Evolutionary conservation across 2,113 vertebrate species (phyloP).

Genomic region (Gnathonemus longibarbis): DNA sequence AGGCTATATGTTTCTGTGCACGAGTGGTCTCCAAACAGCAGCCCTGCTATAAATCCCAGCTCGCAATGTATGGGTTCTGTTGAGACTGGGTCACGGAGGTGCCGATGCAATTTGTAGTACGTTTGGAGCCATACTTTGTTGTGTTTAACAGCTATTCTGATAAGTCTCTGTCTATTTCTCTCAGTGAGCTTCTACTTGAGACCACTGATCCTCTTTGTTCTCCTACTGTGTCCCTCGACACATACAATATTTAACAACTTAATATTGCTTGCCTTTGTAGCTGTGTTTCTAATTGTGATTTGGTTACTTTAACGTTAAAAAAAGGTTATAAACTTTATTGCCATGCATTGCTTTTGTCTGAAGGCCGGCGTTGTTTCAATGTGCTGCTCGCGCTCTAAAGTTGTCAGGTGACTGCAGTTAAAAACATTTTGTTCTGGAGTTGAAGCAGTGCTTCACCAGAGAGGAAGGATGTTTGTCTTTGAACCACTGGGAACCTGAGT

Average conservation of each 20-base stretch:
- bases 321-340: neutral
- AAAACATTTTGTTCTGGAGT: slow-evolving; percentile 40
- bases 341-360: neutral
- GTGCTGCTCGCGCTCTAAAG: neutral
- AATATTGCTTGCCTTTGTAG: neutral
- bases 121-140: neutral
- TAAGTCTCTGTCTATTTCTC: neutral
- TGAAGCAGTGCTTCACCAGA: slow-evolving; percentile 49
- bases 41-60: neutral
- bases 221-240: neutral
- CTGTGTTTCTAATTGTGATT: neutral
- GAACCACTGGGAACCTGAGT: slow-evolving; percentile 49
- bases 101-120: neutral
- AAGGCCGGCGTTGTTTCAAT: neutral
- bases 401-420: neutral
- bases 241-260: neutral
- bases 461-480: slow-evolving; percentile 53
- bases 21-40: neutral
- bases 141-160: neutral
- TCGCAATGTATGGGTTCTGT: neutral
- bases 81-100: neutral
- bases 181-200: neutral
- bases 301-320: neutral
- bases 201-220: neutral
- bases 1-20: neutral